phyloP scores from a whole-genome alignment of 2,797 vertebrate species.

The Melopsittacus undulatus region DNA sequence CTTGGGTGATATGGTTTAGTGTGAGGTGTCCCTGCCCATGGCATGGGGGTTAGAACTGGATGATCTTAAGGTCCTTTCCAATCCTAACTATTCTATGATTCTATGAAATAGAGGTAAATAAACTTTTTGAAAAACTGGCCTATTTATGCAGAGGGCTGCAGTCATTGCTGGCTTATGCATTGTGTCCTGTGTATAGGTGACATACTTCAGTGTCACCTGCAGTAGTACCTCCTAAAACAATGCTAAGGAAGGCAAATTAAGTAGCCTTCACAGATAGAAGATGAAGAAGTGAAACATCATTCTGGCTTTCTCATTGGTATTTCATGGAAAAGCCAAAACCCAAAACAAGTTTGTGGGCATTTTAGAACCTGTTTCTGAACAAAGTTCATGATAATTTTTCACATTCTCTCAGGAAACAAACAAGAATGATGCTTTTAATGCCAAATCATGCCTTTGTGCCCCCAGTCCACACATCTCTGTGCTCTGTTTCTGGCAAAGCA shows the following conservation, averaged over 20 bases:
- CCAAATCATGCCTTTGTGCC: neutral
- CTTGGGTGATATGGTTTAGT: no score
- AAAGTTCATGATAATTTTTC: neutral
- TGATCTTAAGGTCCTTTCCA: no score
- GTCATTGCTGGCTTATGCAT: neutral
- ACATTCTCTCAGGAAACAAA: neutral
- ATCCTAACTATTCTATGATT: no score
- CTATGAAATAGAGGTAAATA: neutral
- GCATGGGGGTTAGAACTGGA: no score
- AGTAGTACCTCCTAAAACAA: neutral
- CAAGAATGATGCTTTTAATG: neutral
- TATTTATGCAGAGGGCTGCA: neutral
- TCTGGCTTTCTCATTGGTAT: neutral
- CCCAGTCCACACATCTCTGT: neutral
- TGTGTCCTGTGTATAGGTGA: neutral
- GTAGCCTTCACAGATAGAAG: neutral
- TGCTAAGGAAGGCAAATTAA: neutral
- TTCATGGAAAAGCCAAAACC: neutral
- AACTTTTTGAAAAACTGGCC: slow-evolving; percentile 6
- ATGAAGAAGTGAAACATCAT: neutral
- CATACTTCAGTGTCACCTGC: neutral
- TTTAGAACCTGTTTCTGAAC: neutral
- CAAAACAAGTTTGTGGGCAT: neutral
- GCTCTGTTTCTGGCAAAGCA: neutral
- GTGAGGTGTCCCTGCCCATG: no score